phyloP scores from a whole-genome alignment of 2,113 vertebrate species.

The Herpetotheres cachinnans region DNA sequence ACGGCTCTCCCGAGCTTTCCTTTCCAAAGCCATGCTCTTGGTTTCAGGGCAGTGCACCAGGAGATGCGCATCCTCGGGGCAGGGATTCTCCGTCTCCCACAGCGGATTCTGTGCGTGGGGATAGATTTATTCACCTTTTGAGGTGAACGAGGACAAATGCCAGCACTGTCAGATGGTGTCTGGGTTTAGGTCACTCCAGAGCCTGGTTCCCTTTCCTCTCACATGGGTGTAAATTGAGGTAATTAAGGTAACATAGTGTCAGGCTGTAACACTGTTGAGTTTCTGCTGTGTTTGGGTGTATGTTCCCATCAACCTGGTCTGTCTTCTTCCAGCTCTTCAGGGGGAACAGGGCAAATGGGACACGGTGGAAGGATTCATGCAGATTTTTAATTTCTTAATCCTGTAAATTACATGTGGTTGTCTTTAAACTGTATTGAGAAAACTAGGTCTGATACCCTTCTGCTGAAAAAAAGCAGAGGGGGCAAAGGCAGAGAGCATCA shows the following conservation, averaged over 20 bases:
- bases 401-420: neutral
- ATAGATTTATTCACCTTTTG: neutral
- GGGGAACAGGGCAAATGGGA: neutral
- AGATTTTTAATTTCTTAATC: neutral
- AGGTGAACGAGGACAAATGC: neutral
- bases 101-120: accelerated
- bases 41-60: neutral
- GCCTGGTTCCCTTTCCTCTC: neutral
- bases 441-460: neutral
- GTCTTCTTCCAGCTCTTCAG: neutral
- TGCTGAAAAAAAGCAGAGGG: neutral
- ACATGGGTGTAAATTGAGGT: accelerated
- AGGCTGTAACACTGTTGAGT: neutral
- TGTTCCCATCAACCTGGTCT: neutral
- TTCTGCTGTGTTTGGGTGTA: neutral
- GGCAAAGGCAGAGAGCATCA: neutral
- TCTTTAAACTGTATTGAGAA: neutral
- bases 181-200: neutral
- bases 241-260: neutral
- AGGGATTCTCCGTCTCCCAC: neutral
- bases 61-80: neutral
- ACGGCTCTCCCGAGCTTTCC: neutral
- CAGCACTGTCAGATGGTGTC: neutral
- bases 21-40: neutral
- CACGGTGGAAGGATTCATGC: neutral